Conservation (phyloP, 2,113 vertebrate genomes). For the Corythornis vintsioides region DNA sequence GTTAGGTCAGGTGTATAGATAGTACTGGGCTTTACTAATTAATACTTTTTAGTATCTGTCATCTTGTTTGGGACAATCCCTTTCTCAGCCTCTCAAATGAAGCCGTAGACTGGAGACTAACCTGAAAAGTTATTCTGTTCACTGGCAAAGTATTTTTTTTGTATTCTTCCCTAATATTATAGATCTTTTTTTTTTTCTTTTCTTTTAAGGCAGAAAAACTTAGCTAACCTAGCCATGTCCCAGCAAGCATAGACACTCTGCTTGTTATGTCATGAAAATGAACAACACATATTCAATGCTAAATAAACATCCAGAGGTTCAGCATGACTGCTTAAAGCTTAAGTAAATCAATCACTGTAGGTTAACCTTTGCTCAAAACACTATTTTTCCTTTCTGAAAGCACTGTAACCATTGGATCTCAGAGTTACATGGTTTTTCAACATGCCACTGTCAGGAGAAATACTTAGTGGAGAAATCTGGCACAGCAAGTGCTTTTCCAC, state of each 20-base stretch:
- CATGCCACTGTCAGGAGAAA: conserved; percentile 47
- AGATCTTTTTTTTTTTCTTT: neutral
- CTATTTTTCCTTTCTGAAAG: neutral
- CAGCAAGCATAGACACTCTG: neutral
- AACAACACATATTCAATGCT: conserved; percentile 26
- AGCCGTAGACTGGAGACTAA: neutral
- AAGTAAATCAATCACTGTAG: conserved; percentile 46
- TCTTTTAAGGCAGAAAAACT: neutral
- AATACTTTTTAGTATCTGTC: neutral
- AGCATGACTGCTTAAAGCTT: neutral
- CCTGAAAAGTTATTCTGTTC: neutral
- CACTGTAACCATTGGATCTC: neutral
- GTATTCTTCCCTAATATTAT: neutral
- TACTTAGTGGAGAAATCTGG: conserved; percentile 53
- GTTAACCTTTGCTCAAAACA: conserved; percentile 38
- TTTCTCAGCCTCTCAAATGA: neutral
- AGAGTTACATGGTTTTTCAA: conserved; percentile 39
- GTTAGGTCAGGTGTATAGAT: neutral
- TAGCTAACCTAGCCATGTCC: neutral
- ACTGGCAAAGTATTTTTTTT: neutral
- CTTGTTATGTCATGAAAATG: conserved; percentile 41
- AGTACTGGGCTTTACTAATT: neutral
- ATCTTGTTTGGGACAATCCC: neutral
- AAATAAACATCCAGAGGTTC: conserved; percentile 45
- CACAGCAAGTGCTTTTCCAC: conserved; percentile 41